These are phyloP conservation scores for Mastomys natalensis DNA, from an alignment of 2,113 vertebrate species.

Conservation along the genomic window DNA sequence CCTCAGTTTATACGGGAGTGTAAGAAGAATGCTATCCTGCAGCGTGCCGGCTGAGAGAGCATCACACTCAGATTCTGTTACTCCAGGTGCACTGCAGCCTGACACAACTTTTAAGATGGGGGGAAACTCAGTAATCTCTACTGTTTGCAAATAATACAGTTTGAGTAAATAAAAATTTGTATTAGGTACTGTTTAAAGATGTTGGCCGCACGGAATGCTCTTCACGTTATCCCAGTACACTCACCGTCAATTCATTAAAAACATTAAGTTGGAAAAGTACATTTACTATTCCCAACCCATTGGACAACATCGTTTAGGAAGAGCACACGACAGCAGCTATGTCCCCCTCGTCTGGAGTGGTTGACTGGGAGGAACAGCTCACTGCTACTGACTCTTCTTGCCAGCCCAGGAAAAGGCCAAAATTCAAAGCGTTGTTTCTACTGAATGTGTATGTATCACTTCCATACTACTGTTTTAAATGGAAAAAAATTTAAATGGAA, in stretches of 20 bases:
- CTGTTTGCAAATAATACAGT: neutral
- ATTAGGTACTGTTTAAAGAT: neutral
- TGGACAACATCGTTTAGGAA: neutral
- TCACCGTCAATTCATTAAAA: neutral
- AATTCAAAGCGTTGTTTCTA: neutral
- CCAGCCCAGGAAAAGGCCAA: neutral
- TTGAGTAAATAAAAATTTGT: neutral
- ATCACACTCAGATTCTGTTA: neutral
- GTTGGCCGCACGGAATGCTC: neutral
- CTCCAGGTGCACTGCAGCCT: neutral
- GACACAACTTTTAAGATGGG: neutral
- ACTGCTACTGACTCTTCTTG: neutral
- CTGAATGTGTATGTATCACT: neutral
- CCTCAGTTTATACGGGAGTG: neutral
- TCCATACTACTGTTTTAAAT: neutral
- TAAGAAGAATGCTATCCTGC: neutral
- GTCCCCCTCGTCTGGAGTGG: fast-evolving
- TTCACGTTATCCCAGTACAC: neutral
- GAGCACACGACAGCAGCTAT: neutral
- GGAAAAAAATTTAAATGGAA: neutral
- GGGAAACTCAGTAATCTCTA: neutral
- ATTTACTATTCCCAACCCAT: neutral
- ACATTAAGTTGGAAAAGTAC: neutral
- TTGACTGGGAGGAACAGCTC: neutral
- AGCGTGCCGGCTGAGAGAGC: neutral